phyloP scores from a whole-genome alignment of 2,797 vertebrate genomes.

The Lutjanus campechanus region DNA sequence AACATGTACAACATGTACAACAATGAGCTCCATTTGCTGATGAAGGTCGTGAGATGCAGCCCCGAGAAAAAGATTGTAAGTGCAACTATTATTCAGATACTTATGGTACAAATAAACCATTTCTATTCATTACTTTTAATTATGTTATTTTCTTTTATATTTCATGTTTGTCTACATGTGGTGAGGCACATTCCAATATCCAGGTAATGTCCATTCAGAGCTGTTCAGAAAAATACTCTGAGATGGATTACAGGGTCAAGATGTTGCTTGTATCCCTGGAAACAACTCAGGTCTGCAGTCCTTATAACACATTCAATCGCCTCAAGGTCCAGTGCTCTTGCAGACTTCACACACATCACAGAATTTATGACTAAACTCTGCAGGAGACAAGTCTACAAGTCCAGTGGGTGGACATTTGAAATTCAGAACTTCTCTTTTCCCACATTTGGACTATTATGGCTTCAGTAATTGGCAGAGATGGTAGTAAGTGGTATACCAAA shows the following conservation, averaged over 20 bases:
- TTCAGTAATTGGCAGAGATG: neutral
- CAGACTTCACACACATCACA: conserved; percentile 7
- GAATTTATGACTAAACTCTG: neutral
- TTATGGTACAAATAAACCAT: no score
- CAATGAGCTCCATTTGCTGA: no score
- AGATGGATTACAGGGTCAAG: conserved; percentile 21
- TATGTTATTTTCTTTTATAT: neutral
- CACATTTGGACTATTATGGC: conserved; percentile 7
- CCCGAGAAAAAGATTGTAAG: neutral
- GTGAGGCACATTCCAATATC: neutral
- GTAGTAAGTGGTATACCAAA: neutral
- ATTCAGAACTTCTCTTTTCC: neutral
- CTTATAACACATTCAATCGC: neutral
- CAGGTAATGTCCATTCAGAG: neutral
- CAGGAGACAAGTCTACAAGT: neutral
- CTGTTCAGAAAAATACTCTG: neutral
- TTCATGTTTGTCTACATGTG: neutral
- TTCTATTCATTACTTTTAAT: no score
- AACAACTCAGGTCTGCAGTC: conserved; percentile 7
- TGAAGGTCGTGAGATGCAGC: no score
- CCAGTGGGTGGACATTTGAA: neutral
- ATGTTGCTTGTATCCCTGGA: neutral
- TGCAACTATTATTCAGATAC: no score
- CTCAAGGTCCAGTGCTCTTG: neutral
- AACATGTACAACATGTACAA: no score